Conservation (phyloP, 2,113 vertebrate species). For the Nycticebus coucang region DNA sequence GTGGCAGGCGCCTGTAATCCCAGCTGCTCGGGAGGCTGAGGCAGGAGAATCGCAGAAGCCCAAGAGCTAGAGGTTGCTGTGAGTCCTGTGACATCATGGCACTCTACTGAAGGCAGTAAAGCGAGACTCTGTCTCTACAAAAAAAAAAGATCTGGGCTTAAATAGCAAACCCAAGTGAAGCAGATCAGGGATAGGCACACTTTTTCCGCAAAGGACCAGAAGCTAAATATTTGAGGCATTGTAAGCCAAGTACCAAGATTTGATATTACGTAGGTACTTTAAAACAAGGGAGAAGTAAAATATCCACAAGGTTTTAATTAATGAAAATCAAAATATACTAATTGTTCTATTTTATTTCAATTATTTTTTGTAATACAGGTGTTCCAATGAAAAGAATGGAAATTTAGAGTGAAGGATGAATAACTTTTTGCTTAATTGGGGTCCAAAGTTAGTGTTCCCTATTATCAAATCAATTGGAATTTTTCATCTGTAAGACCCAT, state of each 20-base stretch:
- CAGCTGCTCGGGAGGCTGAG: too few relatives aligned
- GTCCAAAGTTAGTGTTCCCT: neutral
- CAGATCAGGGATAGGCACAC: neutral
- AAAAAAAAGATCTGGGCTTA: neutral
- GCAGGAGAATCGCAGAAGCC: too few relatives aligned
- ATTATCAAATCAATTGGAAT: neutral
- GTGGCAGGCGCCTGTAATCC: too few relatives aligned
- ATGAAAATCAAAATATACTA: conserved; percentile 4
- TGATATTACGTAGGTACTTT: neutral
- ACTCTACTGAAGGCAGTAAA: too few relatives aligned
- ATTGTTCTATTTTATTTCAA: neutral
- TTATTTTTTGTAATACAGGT: neutral
- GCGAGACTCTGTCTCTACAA: too few relatives aligned
- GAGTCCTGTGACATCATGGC: too few relatives aligned
- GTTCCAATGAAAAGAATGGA: neutral
- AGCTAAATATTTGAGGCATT: neutral
- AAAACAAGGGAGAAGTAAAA: neutral
- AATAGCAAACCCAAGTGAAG: neutral
- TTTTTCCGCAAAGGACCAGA: neutral
- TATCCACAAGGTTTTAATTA: neutral
- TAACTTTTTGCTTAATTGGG: neutral
- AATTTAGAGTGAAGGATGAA: accelerated
- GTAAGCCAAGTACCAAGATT: neutral
- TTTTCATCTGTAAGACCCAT: neutral
- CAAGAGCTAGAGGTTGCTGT: too few relatives aligned